phyloP scores from a whole-genome alignment of 2,797 vertebrate genomes.

The Spheniscus humboldti region DNA sequence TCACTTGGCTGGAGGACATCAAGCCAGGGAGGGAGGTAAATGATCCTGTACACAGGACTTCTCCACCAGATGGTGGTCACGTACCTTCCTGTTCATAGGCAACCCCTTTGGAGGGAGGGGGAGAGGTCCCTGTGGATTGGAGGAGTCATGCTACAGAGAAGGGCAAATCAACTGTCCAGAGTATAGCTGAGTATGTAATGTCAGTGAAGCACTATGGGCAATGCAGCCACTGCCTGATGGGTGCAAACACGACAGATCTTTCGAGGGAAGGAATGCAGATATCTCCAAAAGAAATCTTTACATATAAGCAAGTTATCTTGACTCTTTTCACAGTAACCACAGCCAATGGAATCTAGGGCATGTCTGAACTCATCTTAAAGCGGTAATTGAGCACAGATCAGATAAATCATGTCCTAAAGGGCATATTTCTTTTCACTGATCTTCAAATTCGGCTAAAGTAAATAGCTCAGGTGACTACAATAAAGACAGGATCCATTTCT shows the following conservation, averaged over 20 bases:
- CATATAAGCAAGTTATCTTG: not conserved
- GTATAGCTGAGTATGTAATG: not conserved
- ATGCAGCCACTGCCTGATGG: not conserved
- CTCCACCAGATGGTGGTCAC: slow-evolving; percentile 49
- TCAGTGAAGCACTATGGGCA: not conserved
- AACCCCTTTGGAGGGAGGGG: not conserved
- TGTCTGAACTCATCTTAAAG: not conserved
- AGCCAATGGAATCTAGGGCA: not conserved
- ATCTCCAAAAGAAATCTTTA: not conserved
- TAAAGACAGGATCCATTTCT: not conserved
- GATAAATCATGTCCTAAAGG: not conserved
- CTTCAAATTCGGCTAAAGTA: not conserved
- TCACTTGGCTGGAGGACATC: not conserved
- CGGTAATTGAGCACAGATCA: not conserved
- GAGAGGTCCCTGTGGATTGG: not conserved
- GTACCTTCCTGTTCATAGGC: not conserved
- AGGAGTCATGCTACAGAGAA: not conserved
- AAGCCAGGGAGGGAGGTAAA: not conserved
- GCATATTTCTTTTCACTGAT: not conserved
- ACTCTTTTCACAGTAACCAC: not conserved
- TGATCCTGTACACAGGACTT: not conserved
- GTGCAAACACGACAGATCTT: not conserved
- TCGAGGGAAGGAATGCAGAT: not conserved
- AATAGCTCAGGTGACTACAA: not conserved
- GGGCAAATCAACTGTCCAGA: not conserved